A percentile compares a stretch with the other conserved stretches of the same genome.
Conservation (phyloP, 2,113 vertebrate genomes). For the Psilopsiagon aurifrons region DNA sequence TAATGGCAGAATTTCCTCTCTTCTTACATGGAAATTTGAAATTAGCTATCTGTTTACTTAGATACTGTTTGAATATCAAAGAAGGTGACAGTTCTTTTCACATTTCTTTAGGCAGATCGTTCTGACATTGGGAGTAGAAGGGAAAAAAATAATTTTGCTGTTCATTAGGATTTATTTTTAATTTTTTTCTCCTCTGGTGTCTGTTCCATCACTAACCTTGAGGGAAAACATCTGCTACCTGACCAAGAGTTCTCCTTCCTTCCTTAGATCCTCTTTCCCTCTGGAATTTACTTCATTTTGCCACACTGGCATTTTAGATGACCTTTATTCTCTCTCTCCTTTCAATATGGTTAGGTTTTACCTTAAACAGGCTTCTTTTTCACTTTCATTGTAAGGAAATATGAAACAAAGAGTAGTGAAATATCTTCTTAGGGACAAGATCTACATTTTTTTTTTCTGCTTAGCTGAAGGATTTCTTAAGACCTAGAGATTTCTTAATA, state of each 20-base stretch:
- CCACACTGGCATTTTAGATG: neutral
- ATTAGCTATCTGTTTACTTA: neutral
- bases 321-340: conserved; percentile 1
- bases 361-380: neutral
- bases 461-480: neutral
- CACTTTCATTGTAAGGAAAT: neutral
- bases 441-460: neutral
- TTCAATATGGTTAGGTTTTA: neutral
- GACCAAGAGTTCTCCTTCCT: neutral
- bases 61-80: neutral
- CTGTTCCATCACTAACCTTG: neutral
- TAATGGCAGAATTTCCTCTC: neutral
- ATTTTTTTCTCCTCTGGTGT: neutral
- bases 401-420: neutral
- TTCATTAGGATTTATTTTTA: neutral
- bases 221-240: conserved; percentile 55
- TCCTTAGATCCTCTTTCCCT: conserved; percentile 1
- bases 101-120: neutral
- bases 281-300: conserved; percentile 20
- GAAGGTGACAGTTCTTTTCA: neutral
- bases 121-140: neutral
- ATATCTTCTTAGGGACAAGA: neutral
- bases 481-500: no score
- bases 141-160: neutral
- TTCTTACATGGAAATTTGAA: neutral